Evolutionary conservation across 2,113 vertebrate genomes (phyloP).

Genomic region (Gallinago paraguaiae): DNA sequence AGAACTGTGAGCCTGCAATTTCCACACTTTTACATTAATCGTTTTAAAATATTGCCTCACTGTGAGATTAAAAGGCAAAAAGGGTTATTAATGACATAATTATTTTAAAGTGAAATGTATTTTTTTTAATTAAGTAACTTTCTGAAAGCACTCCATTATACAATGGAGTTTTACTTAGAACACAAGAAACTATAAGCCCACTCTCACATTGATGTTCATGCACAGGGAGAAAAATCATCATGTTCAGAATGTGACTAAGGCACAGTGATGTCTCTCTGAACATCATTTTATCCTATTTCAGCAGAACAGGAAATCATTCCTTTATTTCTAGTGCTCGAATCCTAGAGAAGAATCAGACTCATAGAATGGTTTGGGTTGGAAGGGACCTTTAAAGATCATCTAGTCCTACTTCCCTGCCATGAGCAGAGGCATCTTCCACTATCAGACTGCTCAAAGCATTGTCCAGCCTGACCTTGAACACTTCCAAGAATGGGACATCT

Average conservation of each 20-base stretch:
- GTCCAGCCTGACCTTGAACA: neutral
- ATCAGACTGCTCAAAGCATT: neutral
- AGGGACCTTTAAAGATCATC: neutral
- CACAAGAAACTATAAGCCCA: neutral
- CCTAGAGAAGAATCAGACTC: neutral
- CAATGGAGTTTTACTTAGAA: neutral
- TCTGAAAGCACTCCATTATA: neutral
- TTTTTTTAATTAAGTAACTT: neutral
- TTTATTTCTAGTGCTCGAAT: neutral
- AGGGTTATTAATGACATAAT: neutral
- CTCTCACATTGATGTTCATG: neutral
- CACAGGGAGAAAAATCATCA: neutral
- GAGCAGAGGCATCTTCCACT: neutral
- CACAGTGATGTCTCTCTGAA: neutral
- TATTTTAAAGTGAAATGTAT: neutral
- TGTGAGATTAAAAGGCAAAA: neutral
- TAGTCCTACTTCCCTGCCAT: neutral
- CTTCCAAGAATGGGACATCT: neutral
- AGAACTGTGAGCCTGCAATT: neutral
- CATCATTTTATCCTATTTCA: neutral
- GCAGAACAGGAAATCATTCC: neutral
- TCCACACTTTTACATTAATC: neutral
- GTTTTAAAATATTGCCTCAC: neutral
- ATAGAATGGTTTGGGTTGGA: neutral
- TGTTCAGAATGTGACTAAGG: neutral